phyloP scores from a whole-genome alignment of 2,113 vertebrate species.

The Solea solea region DNA sequence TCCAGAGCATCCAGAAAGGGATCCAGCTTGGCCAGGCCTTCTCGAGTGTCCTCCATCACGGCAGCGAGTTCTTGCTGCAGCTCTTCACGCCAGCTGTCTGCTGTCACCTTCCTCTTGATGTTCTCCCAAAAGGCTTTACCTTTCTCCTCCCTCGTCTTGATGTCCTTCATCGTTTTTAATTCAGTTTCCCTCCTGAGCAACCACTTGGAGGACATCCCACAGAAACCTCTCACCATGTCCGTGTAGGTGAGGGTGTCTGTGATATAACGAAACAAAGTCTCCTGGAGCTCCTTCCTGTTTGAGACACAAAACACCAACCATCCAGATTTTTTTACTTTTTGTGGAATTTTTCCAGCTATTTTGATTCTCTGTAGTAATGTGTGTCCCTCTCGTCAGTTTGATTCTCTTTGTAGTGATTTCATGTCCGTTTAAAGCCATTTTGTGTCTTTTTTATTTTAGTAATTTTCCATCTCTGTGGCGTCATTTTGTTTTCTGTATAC shows the following conservation, averaged over 20 bases:
- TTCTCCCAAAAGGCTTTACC: too few species aligned
- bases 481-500: too few species aligned
- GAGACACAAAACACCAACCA: neutral
- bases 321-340: neutral
- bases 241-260: conserved; percentile 45
- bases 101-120: too few species aligned
- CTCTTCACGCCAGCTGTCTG: too few species aligned
- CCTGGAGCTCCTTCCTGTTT: conserved; percentile 37
- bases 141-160: conserved; percentile 60
- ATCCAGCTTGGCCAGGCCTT: conserved; percentile 65
- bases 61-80: too few species aligned
- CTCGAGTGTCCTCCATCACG: conserved; percentile 59
- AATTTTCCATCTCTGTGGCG: too few species aligned
- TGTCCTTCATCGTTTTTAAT: conserved; percentile 50
- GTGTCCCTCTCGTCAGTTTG: too few species aligned
- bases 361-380: too few species aligned
- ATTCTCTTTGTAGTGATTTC: too few species aligned
- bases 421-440: too few species aligned
- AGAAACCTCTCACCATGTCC: conserved; percentile 48
- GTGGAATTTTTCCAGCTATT: too few species aligned
- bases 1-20: conserved; percentile 77
- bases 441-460: too few species aligned
- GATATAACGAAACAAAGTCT: conserved; percentile 36
- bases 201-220: conserved; percentile 39
- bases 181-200: conserved; percentile 31